Evolutionary conservation across 1,140 invertebrate species (phyloP), one percentile per base, ranked within the genome.

Genomic region (Pseudomyrmex pallidus): DNA sequence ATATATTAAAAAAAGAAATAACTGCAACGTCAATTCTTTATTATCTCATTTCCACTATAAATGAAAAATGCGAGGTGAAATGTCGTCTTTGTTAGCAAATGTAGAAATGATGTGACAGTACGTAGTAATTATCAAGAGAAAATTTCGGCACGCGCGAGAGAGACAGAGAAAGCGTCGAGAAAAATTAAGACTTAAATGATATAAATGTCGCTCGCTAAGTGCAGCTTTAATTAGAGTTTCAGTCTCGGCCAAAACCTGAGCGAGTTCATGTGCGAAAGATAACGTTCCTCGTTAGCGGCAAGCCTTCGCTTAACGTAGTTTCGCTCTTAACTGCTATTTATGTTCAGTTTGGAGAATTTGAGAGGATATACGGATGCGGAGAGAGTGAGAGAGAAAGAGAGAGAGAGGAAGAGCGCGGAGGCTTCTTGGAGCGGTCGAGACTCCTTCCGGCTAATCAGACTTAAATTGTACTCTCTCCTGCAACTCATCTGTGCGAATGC

Each of bases 311-410:
- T 80, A 80, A 80, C 66, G 76, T 80, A 80, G 76, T 80, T 80
- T 80, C 20, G 76, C 76, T 35, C 76, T 80, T 80, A 80, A 80
- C 76, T 70, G 76, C 76, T 80, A 80, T 80, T 80, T 80, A 80
- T 80, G 76, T 80, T 72, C 76, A 80, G 76, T 80, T 80, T 80
- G 76, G 76, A 72, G 76, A 80, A 72, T 80, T 80, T 57, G 76
- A 80, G 66, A 80, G 76, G 76, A 80, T 80, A 72, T 80, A 80
- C 76, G 76, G n/a, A 76, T 61, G 61, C 50, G 74, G 66, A 77
- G 66, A 35, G 35, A 35, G 5, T 35, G 35, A 35, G 35, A 35
- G 35, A 35, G 35, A 35, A 5, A 35, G 35, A 35, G 35, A 35
- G 5, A 35, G 35, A 35, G 35, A 35, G 35, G 2, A 5, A 35